phyloP scores from a whole-genome alignment of 2,113 vertebrate species.

The Hylia prasina region DNA sequence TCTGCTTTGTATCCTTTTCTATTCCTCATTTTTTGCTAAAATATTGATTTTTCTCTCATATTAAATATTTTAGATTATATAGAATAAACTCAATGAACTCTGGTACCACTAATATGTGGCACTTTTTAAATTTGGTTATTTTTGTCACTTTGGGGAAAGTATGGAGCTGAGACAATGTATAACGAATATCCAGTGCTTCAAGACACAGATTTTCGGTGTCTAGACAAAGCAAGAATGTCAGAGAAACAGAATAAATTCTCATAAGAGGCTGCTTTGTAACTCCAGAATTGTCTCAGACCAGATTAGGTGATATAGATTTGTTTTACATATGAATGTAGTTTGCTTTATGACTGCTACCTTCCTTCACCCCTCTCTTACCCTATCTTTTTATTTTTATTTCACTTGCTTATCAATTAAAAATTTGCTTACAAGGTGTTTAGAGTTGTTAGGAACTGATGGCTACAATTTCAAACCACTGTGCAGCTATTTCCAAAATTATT shows the following conservation, averaged over 20 bases:
- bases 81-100: neutral
- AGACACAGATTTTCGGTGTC: neutral
- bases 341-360: neutral
- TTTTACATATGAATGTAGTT: neutral
- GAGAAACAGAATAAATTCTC: neutral
- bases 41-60: neutral
- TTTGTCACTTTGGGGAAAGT: neutral
- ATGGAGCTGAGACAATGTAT: neutral
- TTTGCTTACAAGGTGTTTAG: neutral
- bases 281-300: neutral
- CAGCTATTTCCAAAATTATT: neutral
- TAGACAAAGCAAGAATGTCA: neutral
- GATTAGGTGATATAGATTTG: neutral
- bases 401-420: neutral
- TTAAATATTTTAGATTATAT: neutral
- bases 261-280: neutral
- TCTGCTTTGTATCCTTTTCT: neutral
- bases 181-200: neutral
- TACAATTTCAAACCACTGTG: neutral
- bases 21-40: fast-evolving
- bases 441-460: neutral
- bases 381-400: neutral
- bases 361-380: neutral
- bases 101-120: neutral
- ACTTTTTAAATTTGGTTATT: neutral